These are phyloP conservation scores for Drosophila bunnanda DNA, from an alignment of 2,888 invertebrate species.

Conservation along the genomic window DNA sequence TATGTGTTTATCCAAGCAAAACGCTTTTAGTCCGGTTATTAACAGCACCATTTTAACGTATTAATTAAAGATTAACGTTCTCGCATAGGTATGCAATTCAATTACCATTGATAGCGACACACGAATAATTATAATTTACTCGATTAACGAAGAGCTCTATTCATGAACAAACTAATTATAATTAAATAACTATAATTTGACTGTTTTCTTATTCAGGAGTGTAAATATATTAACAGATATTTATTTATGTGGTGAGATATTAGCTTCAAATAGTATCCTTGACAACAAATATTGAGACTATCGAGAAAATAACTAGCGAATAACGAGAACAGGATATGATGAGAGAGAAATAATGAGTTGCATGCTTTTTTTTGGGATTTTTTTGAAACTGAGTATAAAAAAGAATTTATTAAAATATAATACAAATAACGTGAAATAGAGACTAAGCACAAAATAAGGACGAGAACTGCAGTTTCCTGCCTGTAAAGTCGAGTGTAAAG, in stretches of 20 bases:
- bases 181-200: background rate
- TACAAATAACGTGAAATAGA: no score
- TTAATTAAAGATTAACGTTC: constrained; percentile 11
- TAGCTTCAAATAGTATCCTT: no score
- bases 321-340: no score
- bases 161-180: background rate
- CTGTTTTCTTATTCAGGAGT: background rate
- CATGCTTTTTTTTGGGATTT: no score
- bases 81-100: background rate
- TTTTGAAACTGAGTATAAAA: no score
- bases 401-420: no score
- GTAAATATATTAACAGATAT: background rate
- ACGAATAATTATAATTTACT: background rate
- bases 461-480: no score
- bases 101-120: background rate
- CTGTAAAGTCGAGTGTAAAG: no score
- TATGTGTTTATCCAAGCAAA: constrained; percentile 18
- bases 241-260: no score
- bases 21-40: constrained; percentile 12
- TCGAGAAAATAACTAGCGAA: background rate
- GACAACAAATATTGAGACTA: no score
- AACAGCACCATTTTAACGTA: constrained; percentile 9
- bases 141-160: background rate
- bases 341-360: no score
- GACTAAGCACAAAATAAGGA: no score